Percentiles rank a stretch among this genome's conserved stretches.
Conservation (phyloP, 53 echinoderm and acorn worm species). For the Patiria pectinifera region DNA sequence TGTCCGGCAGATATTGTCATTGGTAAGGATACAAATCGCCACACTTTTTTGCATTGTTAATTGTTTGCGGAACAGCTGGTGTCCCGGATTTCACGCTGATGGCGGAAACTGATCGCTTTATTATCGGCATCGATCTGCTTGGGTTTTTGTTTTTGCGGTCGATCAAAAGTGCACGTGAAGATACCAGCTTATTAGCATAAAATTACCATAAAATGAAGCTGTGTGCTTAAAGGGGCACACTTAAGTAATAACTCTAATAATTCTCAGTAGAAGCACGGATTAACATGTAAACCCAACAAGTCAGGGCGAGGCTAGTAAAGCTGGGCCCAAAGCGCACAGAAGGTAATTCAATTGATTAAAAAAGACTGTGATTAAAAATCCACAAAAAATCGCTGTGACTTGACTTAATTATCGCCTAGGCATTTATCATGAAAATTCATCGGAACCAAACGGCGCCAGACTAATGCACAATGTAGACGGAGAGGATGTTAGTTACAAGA, state of each 20-base stretch:
- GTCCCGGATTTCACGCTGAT: background rate
- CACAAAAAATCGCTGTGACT: too few relatives aligned
- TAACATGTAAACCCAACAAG: too few relatives aligned
- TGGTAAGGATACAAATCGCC: background rate
- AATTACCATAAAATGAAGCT: background rate
- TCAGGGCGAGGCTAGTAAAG: too few relatives aligned
- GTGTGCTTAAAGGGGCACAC: background rate
- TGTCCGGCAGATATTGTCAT: background rate
- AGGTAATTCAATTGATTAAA: too few relatives aligned
- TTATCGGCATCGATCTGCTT: background rate
- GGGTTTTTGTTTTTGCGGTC: background rate
- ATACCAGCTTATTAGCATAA: conserved; percentile 6
- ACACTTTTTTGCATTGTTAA: background rate
- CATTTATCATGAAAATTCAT: too few relatives aligned
- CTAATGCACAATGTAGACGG: too few relatives aligned
- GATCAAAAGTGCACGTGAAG: background rate
- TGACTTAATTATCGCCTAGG: too few relatives aligned
- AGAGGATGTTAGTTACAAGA: too few relatives aligned
- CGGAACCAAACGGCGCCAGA: too few relatives aligned
- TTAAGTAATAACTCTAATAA: background rate
- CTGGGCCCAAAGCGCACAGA: too few relatives aligned
- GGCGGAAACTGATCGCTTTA: background rate
- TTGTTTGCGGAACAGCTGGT: background rate
- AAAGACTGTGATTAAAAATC: too few relatives aligned
- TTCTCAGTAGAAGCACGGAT: background rate